Percentiles rank a stretch among this genome's conserved stretches.
Conservation (phyloP, 2,888 invertebrate species). For the Luperina nickerlii region DNA sequence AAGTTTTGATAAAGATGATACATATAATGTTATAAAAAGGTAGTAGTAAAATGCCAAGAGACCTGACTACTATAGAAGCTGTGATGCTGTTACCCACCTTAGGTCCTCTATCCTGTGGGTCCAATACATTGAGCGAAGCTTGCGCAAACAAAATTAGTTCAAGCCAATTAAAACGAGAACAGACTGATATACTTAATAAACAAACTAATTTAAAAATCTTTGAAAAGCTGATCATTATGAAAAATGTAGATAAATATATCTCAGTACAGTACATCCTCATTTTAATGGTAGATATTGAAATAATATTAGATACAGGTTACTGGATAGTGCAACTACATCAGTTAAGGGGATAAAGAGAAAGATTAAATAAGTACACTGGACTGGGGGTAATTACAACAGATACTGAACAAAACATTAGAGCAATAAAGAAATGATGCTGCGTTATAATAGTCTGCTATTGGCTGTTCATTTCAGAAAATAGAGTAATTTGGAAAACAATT, state of each 20-base stretch:
- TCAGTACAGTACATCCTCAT: conserved; percentile 60
- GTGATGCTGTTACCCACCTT: conserved; percentile 83
- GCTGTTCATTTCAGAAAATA: conserved; percentile 47
- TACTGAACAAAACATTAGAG: conserved; percentile 11
- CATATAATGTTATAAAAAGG: background rate
- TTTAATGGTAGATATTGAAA: conserved; percentile 62
- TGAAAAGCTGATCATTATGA: background rate
- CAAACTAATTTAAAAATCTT: background rate
- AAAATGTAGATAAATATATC: background rate
- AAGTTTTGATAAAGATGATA: conserved; percentile 11
- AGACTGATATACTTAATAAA: conserved; percentile 62
- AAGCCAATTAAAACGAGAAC: conserved; percentile 89
- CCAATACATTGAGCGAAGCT: conserved; percentile 88
- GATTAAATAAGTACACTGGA: conserved; percentile 6
- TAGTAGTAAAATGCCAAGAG: conserved; percentile 38
- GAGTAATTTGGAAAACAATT: conserved; percentile 26
- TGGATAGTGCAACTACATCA: conserved; percentile 64
- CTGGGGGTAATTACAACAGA: conserved; percentile 4
- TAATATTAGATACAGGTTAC: conserved; percentile 46
- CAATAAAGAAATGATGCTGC: conserved; percentile 20
- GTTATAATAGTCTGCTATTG: conserved; percentile 62
- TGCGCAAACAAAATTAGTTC: conserved; percentile 89
- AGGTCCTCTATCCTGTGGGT: conserved; percentile 85
- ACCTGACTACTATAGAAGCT: conserved; percentile 70
- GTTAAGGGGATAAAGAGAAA: conserved; percentile 13